Evolutionary conservation across 2,888 invertebrate genomes (phyloP).

Genomic region (Bellardia pandia): DNA sequence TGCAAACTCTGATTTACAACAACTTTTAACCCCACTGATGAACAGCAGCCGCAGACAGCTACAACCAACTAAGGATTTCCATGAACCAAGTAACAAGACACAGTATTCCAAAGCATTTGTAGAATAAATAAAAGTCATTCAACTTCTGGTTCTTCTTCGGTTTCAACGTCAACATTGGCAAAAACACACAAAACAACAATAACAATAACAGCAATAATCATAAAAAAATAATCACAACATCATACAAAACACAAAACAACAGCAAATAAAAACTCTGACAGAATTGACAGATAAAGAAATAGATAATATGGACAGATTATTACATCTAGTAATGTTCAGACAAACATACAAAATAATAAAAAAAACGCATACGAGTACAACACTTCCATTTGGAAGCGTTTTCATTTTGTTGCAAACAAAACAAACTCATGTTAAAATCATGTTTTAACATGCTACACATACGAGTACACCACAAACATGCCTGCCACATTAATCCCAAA

Average conservation of each 20-base stretch:
- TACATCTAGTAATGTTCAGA: slow-evolving; percentile 40
- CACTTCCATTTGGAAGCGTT: slow-evolving; percentile 40
- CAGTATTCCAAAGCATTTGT: neutral
- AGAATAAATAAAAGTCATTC: slow-evolving; percentile 54
- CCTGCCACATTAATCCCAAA: slow-evolving; percentile 56
- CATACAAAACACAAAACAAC: neutral
- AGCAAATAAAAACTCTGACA: slow-evolving; percentile 44
- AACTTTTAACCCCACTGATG: neutral
- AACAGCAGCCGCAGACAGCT: neutral
- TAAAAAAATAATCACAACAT: slow-evolving; percentile 7
- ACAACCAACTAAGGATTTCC: neutral
- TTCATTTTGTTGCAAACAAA: slow-evolving; percentile 47
- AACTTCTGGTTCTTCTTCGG: slow-evolving; percentile 39
- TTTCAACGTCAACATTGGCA: slow-evolving; percentile 19
- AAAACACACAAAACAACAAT: slow-evolving; percentile 10
- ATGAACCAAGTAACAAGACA: neutral
- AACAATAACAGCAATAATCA: slow-evolving; percentile 2
- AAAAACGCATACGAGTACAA: slow-evolving; percentile 9
- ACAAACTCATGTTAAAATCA: slow-evolving; percentile 65
- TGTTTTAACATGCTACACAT: slow-evolving; percentile 67
- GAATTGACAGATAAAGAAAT: slow-evolving; percentile 67
- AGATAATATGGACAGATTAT: slow-evolving; percentile 68
- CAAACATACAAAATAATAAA: neutral
- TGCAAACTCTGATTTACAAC: neutral
- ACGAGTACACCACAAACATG: slow-evolving; percentile 27